Percentiles rank a stretch among this genome's conserved stretches.
phyloP scores from a whole-genome alignment of 2,888 invertebrate species.

The Sarcophaga subvicina region DNA sequence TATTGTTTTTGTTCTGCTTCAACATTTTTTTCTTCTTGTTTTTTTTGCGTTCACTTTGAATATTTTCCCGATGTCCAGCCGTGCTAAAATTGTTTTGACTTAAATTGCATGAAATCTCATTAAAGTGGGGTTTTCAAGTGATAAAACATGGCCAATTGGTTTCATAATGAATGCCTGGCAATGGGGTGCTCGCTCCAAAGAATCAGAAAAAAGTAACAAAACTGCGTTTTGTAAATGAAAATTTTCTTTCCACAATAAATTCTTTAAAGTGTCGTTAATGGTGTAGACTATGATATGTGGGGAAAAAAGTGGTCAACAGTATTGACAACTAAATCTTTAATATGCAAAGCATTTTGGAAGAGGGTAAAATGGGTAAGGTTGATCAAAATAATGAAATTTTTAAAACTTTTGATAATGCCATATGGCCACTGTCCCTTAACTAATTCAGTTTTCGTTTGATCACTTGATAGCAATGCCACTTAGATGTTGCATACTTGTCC shows the following conservation, averaged over 20 bases:
- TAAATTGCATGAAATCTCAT: slow-evolving; percentile 69
- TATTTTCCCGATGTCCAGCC: slow-evolving; percentile 60
- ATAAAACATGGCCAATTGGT: slow-evolving; percentile 56
- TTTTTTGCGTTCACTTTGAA: slow-evolving; percentile 25
- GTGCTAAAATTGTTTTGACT: slow-evolving; percentile 69
- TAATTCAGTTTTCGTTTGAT: too few species aligned
- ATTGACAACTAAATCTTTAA: neutral
- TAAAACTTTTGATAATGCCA: too few species aligned
- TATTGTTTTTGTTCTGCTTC: slow-evolving; percentile 46
- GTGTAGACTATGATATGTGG: neutral
- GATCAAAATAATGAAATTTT: too few species aligned
- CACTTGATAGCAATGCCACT: too few species aligned
- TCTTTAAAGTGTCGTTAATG: neutral
- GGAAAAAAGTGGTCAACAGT: neutral
- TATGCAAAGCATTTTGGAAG: neutral
- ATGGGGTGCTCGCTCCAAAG: slow-evolving; percentile 38
- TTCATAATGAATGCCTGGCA: slow-evolving; percentile 56
- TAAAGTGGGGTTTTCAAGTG: slow-evolving; percentile 66
- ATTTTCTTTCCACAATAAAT: slow-evolving; percentile 3
- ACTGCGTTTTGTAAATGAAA: neutral
- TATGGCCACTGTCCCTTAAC: too few species aligned
- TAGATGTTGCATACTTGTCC: too few species aligned
- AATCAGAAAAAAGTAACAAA: neutral
- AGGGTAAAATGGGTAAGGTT: too few species aligned
- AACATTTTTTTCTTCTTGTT: neutral